phyloP scores from a whole-genome alignment of 2,888 invertebrate genomes.

The Polydesmus complanatus region DNA sequence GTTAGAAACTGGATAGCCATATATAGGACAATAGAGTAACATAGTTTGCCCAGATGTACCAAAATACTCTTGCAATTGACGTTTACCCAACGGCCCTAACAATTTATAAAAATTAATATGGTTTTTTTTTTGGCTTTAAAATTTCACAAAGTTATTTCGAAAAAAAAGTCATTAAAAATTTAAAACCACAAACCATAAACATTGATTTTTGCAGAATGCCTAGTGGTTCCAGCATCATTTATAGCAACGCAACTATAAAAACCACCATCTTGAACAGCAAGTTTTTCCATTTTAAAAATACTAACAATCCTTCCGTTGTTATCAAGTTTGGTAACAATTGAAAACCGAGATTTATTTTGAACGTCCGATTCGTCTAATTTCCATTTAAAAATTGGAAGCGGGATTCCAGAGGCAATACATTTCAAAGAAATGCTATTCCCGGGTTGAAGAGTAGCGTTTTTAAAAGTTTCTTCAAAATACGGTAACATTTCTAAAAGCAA shows the following conservation, averaged over 20 bases:
- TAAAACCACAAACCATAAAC: neutral
- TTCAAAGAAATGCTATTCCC: constrained; percentile 38
- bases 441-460: constrained; percentile 60
- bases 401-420: constrained; percentile 4
- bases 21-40: constrained; percentile 11
- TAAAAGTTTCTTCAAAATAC: constrained; percentile 56
- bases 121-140: neutral
- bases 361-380: neutral
- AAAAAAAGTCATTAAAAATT: too few relatives aligned
- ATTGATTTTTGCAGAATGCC: constrained; percentile 1
- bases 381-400: constrained; percentile 2
- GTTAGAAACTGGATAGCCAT: constrained; percentile 7
- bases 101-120: neutral
- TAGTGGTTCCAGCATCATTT: neutral
- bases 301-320: neutral
- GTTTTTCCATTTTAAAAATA: neutral
- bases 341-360: neutral
- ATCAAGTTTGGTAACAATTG: neutral
- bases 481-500: constrained; percentile 51
- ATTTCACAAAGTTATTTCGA: neutral
- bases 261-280: constrained; percentile 8
- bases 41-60: neutral
- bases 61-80: neutral
- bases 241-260: constrained; percentile 3
- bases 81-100: neutral